Evolutionary conservation across 2,113 vertebrate species (phyloP), one percentile per base, ranked within the genome.

Genomic region (Passer montanus): DNA sequence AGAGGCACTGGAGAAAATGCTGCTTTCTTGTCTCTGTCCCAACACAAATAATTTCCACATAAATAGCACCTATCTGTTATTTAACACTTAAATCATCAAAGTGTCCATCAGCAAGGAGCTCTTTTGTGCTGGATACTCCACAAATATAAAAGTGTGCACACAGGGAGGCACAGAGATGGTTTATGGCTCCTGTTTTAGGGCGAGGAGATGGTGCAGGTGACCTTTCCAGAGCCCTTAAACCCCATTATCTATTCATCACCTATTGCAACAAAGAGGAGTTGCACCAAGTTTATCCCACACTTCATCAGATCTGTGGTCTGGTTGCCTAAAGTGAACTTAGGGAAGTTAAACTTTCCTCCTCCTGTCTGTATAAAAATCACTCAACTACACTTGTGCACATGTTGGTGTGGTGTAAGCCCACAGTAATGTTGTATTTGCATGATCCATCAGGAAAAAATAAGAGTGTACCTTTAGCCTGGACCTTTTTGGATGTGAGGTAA

Each of bases 31-130:
- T 64, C 69, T 97, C 84, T 94, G 78, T 96, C 95, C 94, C 91
- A 91, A 53, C 87, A 89, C 81, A 92, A 96, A 93, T 91, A 75
- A 96, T 96, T 93, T 97, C 74, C 95, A 87, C 95, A 91, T 91
- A 95, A 94, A 97, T 66, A 79, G 89, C 77, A 47, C 37, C 93
- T 84, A 75, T 84, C 53, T 95, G 87, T 94, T 97, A 89, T 94
- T 91, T 95, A 95, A 87, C 62, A 39, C 91, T 87, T 96, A 94
- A 95, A 96, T 97, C 95, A 94, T 97, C 84, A 6, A 68, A 68
- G 84, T 43, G 81, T 91, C 95, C 89, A 75, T 85, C 77, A 64
- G 70, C 37, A 41, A 8, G 9, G 47, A 80, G 69, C 69, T 95
- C 87, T 95, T 95, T 94, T 94, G 87, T 95, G 87, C 64, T 52